Base-by-base conservation (phyloP, 2,888 invertebrate species). In the Aricia artaxerxes region DNA sequence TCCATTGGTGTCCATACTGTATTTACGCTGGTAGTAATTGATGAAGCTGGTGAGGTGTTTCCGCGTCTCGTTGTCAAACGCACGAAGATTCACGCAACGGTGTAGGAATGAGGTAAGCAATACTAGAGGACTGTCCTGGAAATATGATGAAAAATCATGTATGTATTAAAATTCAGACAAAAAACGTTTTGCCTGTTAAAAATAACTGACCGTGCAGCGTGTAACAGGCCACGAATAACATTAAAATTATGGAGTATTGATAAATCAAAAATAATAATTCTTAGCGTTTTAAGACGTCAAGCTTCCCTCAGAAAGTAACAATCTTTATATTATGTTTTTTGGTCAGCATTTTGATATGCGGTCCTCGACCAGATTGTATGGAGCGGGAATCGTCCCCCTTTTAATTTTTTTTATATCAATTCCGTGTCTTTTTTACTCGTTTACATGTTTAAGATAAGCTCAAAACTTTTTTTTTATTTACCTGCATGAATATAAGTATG, bases 401-500 rank as follows among this genome's bases (percentile, higher is more conserved):
- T 40, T 6, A 44, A 7, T 44, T 44, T 44, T 44, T 7, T 44
- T 44, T 44, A 44, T 7, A 7, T 44, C 44, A 44, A 7, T 44
- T 44, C 44, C 44, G 44, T 44, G 7, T 44, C 44, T 44, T 44
- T 44, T 44, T 7, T 44, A 44, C 6, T 44, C 44, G 44, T 44
- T 44, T 44, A 44, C 44, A 44, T 44, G 1, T 44, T 44, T 7
- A 44, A 64, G n/a, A 60, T 60, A n/a, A 60, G n/a, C 5, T 60
- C 57, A n/a, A 24, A 60, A 60, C 60, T 60, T 16, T 16, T 24
- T 24, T 64, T 64, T 64, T 64, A 9, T 61, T 61, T 89, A 96
- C 96, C 83, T 96, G 96, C 89, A 97, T 95, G 88, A 97, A 97
- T 83, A 97, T 96, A 75, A 95, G 89, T 85, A 97, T 95, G 81